These are phyloP conservation scores for Lytechinus pictus DNA, from an alignment of 35 echinoderm and acorn worm genomes.

Conservation along the genomic window DNA sequence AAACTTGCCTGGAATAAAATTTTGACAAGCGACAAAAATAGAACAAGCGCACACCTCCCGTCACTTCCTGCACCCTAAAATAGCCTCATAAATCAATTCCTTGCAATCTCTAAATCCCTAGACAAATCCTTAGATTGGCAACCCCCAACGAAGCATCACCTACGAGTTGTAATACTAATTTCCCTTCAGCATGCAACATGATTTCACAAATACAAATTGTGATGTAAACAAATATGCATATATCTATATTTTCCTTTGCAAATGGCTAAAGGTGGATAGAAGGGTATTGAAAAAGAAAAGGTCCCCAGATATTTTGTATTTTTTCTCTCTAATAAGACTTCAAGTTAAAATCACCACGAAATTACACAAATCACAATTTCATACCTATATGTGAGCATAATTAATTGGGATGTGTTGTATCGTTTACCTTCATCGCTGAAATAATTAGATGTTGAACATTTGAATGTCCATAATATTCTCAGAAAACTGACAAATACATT, in stretches of 20 bases:
- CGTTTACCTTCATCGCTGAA: background rate
- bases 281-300: background rate
- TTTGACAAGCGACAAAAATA: background rate
- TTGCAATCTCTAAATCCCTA: background rate
- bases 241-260: background rate
- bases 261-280: background rate
- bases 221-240: background rate
- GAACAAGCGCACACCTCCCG: conserved; percentile 2
- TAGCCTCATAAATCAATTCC: background rate
- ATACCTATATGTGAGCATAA: background rate
- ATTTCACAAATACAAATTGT: background rate
- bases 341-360: background rate
- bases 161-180: background rate
- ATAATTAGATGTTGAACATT: background rate
- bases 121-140: background rate
- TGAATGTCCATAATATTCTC: no score
- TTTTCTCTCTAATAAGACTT: background rate
- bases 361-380: background rate
- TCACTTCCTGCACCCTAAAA: background rate
- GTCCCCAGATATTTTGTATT: background rate
- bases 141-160: background rate
- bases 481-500: no score
- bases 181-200: background rate
- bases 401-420: background rate
- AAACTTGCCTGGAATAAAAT: background rate